phyloP scores from a whole-genome alignment of 2,113 vertebrate species.

The Grallaria varia region DNA sequence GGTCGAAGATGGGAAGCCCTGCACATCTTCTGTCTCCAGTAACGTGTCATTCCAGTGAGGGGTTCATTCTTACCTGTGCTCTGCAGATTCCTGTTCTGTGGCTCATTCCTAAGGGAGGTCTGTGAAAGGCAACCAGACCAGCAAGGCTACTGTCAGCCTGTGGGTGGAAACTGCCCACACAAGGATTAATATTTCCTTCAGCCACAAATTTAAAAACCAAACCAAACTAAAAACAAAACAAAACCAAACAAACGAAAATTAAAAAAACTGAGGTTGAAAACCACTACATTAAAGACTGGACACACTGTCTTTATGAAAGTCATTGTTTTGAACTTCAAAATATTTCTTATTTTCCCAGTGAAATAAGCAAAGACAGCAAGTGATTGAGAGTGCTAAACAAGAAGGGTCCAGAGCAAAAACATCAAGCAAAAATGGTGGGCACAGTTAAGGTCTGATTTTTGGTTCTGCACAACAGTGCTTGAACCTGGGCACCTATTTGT shows the following conservation, averaged over 20 bases:
- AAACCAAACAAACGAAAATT: background rate
- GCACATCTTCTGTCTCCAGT: background rate
- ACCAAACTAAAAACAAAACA: background rate
- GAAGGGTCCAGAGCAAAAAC: background rate
- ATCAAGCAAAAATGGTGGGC: background rate
- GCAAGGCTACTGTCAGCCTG: background rate
- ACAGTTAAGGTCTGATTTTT: background rate
- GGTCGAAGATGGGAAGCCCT: background rate
- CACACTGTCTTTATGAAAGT: background rate
- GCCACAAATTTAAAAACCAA: background rate
- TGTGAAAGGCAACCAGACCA: background rate
- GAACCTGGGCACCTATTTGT: background rate
- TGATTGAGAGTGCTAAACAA: background rate
- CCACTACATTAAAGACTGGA: background rate
- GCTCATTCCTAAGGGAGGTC: background rate
- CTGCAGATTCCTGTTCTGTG: background rate
- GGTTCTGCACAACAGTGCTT: background rate
- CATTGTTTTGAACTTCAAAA: background rate
- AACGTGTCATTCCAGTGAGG: background rate
- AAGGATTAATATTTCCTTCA: background rate
- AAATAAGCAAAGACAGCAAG: background rate
- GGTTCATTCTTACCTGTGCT: background rate
- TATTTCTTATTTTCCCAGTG: background rate
- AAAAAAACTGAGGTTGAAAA: background rate
- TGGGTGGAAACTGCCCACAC: background rate